phyloP scores from a whole-genome alignment of 2,888 invertebrate species.

The Scelioninae gen. 1 region DNA sequence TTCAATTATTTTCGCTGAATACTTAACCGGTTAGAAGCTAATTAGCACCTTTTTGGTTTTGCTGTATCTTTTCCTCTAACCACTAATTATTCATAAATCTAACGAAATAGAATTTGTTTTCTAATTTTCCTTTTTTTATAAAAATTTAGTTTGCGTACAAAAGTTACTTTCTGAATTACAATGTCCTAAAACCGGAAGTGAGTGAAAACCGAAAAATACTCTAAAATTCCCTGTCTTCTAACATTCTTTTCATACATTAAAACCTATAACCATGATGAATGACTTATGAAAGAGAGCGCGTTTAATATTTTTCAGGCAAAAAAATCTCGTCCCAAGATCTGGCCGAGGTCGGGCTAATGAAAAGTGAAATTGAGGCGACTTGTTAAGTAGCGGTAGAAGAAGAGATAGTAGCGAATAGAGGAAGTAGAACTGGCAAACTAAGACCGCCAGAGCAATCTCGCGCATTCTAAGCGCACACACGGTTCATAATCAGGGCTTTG shows the following conservation, averaged over 20 bases:
- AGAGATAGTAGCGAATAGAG: background rate
- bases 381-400: background rate
- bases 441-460: too few species aligned
- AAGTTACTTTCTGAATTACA: background rate
- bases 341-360: conserved; percentile 6
- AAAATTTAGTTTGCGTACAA: too few species aligned
- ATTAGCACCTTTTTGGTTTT: background rate
- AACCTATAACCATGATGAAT: too few species aligned
- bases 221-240: too few species aligned
- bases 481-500: too few species aligned
- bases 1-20: too few species aligned
- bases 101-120: background rate
- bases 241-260: too few species aligned
- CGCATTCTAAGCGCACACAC: too few species aligned
- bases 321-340: background rate
- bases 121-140: background rate
- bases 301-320: background rate
- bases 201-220: too few species aligned
- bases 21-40: background rate
- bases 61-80: too few species aligned
- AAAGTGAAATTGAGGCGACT: conserved; percentile 27
- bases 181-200: conserved; percentile 1
- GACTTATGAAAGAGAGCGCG: too few species aligned
- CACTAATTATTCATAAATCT: background rate
- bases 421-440: too few species aligned